These are phyloP conservation scores for Cryptus armator DNA, from an alignment of 2,888 invertebrate species.

Conservation along the genomic window DNA sequence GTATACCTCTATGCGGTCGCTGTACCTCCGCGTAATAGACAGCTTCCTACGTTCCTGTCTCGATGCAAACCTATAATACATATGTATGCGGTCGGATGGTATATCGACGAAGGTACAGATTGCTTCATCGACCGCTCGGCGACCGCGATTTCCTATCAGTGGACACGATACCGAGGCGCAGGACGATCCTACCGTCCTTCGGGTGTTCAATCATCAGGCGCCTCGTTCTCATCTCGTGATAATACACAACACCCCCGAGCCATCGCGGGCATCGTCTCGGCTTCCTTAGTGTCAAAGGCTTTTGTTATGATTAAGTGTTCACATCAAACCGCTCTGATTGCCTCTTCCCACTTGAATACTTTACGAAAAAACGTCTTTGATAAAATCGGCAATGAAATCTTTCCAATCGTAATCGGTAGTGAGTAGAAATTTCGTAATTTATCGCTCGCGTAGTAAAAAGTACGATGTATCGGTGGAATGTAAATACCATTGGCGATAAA, in stretches of 20 bases:
- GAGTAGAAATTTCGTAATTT: too few relatives aligned
- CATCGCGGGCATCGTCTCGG: not conserved
- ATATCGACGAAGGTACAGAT: constrained; percentile 51
- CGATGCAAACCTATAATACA: constrained; percentile 62
- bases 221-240: constrained; percentile 34
- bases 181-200: constrained; percentile 50
- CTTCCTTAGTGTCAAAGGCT: not conserved
- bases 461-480: not conserved
- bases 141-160: constrained; percentile 63
- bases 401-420: too few relatives aligned
- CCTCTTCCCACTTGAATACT: too few relatives aligned
- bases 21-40: constrained; percentile 67
- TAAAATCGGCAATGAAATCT: too few relatives aligned
- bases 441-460: too few relatives aligned
- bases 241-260: constrained; percentile 25
- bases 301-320: not conserved
- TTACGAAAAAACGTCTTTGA: too few relatives aligned
- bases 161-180: constrained; percentile 46
- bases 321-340: too few relatives aligned
- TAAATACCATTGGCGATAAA: not conserved
- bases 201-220: constrained; percentile 50
- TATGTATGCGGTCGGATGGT: constrained; percentile 57
- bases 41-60: constrained; percentile 64
- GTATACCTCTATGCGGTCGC: constrained; percentile 36
- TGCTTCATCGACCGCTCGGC: constrained; percentile 64